phyloP scores from a whole-genome alignment of 2,113 vertebrate species.

The Triplophysa rosa region DNA sequence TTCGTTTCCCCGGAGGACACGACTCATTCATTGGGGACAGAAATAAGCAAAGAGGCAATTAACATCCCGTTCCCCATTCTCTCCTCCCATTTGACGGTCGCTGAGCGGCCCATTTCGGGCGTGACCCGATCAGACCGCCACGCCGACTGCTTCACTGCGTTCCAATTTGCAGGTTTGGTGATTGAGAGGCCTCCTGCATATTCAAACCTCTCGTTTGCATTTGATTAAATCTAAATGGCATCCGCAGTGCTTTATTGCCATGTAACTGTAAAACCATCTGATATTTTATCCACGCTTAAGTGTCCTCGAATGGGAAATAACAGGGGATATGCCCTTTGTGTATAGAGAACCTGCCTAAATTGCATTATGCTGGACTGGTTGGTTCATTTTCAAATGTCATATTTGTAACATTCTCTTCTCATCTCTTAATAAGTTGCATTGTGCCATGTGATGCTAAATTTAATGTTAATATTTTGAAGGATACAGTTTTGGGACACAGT shows the following conservation, averaged over 20 bases:
- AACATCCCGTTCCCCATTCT: constrained; percentile 15
- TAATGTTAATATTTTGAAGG: too few species aligned
- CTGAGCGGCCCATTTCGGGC: constrained; percentile 12
- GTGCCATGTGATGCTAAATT: too few species aligned
- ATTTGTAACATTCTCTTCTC: too few species aligned
- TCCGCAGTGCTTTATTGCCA: constrained; percentile 1
- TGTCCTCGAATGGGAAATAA: background rate
- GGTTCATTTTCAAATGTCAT: too few species aligned
- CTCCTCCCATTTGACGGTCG: constrained; percentile 17
- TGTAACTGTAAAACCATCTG: background rate
- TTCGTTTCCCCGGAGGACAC: background rate
- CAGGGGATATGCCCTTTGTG: background rate
- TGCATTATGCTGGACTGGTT: background rate
- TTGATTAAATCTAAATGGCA: constrained; percentile 34
- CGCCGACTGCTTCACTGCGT: constrained; percentile 50
- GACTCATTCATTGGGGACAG: constrained; percentile 31
- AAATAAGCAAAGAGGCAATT: constrained; percentile 54
- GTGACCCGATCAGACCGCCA: constrained; percentile 38
- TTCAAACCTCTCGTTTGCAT: constrained; percentile 49
- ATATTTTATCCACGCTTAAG: too few species aligned
- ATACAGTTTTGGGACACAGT: too few species aligned
- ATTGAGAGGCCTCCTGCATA: constrained; percentile 45
- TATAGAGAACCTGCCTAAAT: background rate
- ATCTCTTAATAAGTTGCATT: too few species aligned
- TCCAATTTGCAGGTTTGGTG: constrained; percentile 50